phyloP scores from a whole-genome alignment of 2,888 invertebrate genomes.

The Trichopoda pennipes region DNA sequence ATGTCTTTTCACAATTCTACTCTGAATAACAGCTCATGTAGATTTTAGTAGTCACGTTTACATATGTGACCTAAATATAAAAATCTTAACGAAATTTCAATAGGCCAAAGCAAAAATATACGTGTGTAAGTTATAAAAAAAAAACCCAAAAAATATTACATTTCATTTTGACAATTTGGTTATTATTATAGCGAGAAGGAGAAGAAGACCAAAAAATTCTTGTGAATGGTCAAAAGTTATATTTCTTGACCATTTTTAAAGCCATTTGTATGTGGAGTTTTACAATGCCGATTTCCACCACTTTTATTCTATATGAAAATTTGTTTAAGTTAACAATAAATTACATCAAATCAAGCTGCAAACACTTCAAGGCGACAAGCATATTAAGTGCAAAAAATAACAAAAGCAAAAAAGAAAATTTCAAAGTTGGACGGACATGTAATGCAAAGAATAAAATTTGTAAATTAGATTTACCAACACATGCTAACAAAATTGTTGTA shows the following conservation, averaged over 20 bases:
- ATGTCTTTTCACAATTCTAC: background rate
- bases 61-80: constrained; percentile 54
- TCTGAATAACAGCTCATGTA: constrained; percentile 49
- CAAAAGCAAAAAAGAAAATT: background rate
- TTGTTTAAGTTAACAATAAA: constrained; percentile 64
- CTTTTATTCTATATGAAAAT: constrained; percentile 22
- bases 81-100: constrained; percentile 32
- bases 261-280: background rate
- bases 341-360: constrained; percentile 61
- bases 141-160: constrained; percentile 13
- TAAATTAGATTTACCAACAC: constrained; percentile 65
- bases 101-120: constrained; percentile 20
- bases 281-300: background rate
- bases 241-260: background rate
- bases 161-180: constrained; percentile 22
- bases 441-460: constrained; percentile 54
- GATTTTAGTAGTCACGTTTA: constrained; percentile 60
- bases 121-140: background rate
- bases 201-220: background rate
- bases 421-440: constrained; percentile 22
- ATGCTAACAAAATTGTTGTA: constrained; percentile 20
- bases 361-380: constrained; percentile 54
- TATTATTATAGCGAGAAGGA: constrained; percentile 8
- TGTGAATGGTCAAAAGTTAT: constrained; percentile 8
- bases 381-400: constrained; percentile 30